Base-by-base conservation (phyloP, 2,888 invertebrate genomes). In the Belgica antarctica region DNA sequence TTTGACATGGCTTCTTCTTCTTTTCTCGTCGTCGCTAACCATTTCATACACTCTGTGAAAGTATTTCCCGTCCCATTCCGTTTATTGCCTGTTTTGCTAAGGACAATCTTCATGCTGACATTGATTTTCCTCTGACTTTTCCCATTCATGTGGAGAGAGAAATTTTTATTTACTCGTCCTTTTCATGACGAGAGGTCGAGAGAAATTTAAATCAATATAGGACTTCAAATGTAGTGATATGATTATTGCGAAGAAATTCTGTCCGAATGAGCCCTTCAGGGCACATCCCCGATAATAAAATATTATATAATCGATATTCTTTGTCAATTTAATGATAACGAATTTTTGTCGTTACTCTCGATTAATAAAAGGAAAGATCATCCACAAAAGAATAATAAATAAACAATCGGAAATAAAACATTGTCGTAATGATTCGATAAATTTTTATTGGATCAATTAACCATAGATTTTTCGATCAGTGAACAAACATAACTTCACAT, bases 171-270 rank as follows among this genome's bases (percentile, higher is more conserved):
- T 59, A 59, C 59, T 59, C 22, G 19, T 19, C 52, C 22, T 22
- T 52, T 52, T 22, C 3, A 10, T 12, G 41, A 52, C 19, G 52
- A 52, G 22, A 19, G 2, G 17, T 22, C 52, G 52, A 52, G 22
- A 22, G 2, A 22, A 63, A 41, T 65, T 65, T 65, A 65, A 65
- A 65, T 65, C 65, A 65, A 65, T 65, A 47, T n/a, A 47, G 24
- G 15, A 27, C 27, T 46, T 65, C 28, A 28, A 47, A 36, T 65
- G 27, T 17, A 28, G 47, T 25, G 65, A 65, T 65, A 65, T 65
- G 65, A 47, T 65, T 65, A 65, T 65, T 65, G 65, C 17, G 65
- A 65, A 28, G 47, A 46, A 47, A 65, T n/a, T n/a, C n/a, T n/a
- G n/a, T n/a, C n/a, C 3, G 59, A 59, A 59, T 27, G 5, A 22